Evolutionary conservation across 2,888 invertebrate genomes (phyloP), one percentile per base, ranked within the genome.

Genomic region (Lepidocyrtoides sp.): DNA sequence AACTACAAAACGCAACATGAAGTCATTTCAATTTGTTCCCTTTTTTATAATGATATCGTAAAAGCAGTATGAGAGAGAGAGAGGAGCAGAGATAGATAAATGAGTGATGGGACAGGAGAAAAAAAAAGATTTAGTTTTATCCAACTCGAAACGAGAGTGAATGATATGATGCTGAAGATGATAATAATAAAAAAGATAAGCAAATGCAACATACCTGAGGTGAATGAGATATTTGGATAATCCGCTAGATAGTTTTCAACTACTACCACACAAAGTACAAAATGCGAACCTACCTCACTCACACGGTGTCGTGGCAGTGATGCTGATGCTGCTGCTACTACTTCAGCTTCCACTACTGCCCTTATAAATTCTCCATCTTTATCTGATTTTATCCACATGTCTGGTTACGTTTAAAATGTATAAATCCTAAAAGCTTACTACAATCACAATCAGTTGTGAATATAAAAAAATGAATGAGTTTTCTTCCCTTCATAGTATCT

Each of bases 21-120:
- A 88, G 66, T 88, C 88, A 88, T 82, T 88, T 88, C 82, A 88
- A 88, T 88, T 88, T 88, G 88, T 88, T 54, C 81, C 66, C 57
- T 72, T 72, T 36, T 54, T 57, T 83, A 79, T 54, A 79, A 79
- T 79, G 29, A 79, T 54, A 54, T 79, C 54, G 51, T 54, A 69
- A 8, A 69, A 17, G 36, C 69, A 17, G n/a, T 10, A n/a, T 3
- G 23, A 26, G 23, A 10, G 63, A 66, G 36, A 32, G 36, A 32
- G 69, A 69, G 26, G 4, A 1, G 4, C 29, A 29, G 26, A 44
- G 75, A 44, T 20, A 36, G 69, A 36, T 79, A 17, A 32, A 79
- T 54, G 54, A 79, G 36, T 79, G 54, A 79, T 54, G 77, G 17
- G 66, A 48, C 20, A 84, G 10, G 51, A 75, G 17, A 29, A 10